Evolutionary conservation across 2,888 invertebrate species (phyloP).

Genomic region (Euphydryas editha): DNA sequence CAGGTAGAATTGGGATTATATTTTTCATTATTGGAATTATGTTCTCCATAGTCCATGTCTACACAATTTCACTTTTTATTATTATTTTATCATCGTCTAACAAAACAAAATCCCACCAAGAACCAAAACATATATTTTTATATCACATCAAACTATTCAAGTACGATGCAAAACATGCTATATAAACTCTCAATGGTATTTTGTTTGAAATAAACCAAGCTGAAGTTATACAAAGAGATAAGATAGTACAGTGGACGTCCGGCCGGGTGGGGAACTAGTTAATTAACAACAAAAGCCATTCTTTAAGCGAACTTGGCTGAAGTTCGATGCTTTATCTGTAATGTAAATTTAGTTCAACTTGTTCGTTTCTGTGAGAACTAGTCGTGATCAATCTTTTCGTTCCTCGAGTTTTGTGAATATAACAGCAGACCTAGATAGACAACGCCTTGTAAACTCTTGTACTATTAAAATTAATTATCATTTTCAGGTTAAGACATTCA

Average conservation of each 20-base stretch:
- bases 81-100: too few relatives aligned
- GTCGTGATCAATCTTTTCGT: neutral
- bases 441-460: neutral
- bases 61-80: too few relatives aligned
- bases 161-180: constrained; percentile 22
- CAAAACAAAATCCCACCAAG: too few relatives aligned
- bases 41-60: too few relatives aligned
- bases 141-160: neutral
- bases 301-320: constrained; percentile 4
- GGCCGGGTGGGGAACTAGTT: constrained; percentile 25
- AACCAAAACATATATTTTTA: too few relatives aligned
- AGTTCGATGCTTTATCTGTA: constrained; percentile 10
- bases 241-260: constrained; percentile 17
- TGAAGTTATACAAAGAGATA: constrained; percentile 24
- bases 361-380: neutral
- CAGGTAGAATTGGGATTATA: too few relatives aligned
- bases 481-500: too few relatives aligned
- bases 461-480: too few relatives aligned
- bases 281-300: constrained; percentile 24
- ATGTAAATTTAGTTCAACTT: constrained; percentile 6
- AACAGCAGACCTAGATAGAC: neutral
- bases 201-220: constrained; percentile 21
- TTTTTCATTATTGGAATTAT: too few relatives aligned
- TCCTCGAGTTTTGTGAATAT: neutral
- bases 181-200: constrained; percentile 27